Evolutionary conservation across 2,888 invertebrate genomes (phyloP), one percentile per base, ranked within the genome.

Genomic region (Troilus luridus): DNA sequence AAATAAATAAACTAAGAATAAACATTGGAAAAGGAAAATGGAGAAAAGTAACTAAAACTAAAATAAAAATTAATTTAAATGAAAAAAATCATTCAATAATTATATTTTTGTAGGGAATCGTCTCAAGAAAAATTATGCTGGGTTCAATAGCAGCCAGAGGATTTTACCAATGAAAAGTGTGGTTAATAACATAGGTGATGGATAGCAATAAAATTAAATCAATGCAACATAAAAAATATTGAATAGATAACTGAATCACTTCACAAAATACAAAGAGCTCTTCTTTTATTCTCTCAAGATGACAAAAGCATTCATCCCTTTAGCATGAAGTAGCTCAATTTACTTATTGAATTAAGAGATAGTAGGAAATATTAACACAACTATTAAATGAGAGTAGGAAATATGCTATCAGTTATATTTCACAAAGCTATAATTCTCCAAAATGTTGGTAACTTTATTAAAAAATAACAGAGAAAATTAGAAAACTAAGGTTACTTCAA

Each of bases 1-100:
- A 41, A 72, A 72, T 72, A 14, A 77, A 77, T 77, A 77, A 41
- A 72, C 41, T 77, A 77, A 77, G 11, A 77, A 77, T 77, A 41
- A 77, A 27, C 27, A 27, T 77, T 17, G 72, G 72, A 77, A 77
- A 77, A 77, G 41, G 3, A 77, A 67, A 67, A 77, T 41, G 27
- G 72, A 41, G 41, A 41, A 24, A 72, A 72, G 27, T 10, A 72
- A 72, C 0, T 11, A 77, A 11, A 77, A 77, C 14, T 41, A 41
- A 77, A 77, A 77, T 77, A 41, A 41, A 67, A 77, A 77, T 41
- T 41, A 77, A 41, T 41, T 77, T 77, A 17, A 77, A 27, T 41
- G 6, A 77, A 41, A 77, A 41, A 9, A 41, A 77, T 7, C 24
- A 41, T 19, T 72, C 6, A 77, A 41, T 67, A 24, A 11, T 67